A percentile compares a stretch with the other conserved stretches of the same genome.
Conservation (phyloP, 2,888 invertebrate species). For the Rhagium mordax region DNA sequence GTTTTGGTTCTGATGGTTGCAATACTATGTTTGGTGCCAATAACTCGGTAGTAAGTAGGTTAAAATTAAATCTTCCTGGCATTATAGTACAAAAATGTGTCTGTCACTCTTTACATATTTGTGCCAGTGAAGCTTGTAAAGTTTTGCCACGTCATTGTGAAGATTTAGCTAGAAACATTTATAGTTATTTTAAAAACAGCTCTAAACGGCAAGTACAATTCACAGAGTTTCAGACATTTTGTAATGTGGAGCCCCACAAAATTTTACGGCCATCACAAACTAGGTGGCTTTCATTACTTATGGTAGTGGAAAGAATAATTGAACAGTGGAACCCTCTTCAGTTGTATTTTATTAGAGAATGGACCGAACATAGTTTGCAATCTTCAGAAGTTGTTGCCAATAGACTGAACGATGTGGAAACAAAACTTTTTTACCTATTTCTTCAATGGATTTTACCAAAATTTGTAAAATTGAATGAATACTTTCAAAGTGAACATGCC, state of each 20-base stretch:
- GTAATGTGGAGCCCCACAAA: slow-evolving; percentile 22
- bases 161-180: slow-evolving; percentile 56
- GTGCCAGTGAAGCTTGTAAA: slow-evolving; percentile 52
- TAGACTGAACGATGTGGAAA: not conserved
- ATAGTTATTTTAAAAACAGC: slow-evolving; percentile 51
- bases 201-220: slow-evolving; percentile 38
- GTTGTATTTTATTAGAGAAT: not conserved
- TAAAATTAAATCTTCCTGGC: slow-evolving; percentile 35
- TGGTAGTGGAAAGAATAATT: not conserved
- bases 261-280: slow-evolving; percentile 38
- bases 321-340: slow-evolving; percentile 18
- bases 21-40: slow-evolving; percentile 36
- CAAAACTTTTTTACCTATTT: not conserved
- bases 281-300: slow-evolving; percentile 20
- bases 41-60: slow-evolving; percentile 40
- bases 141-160: slow-evolving; percentile 59
- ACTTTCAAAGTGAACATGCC: not conserved
- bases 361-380: not conserved
- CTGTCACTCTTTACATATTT: slow-evolving; percentile 30
- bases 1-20: slow-evolving; percentile 27
- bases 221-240: slow-evolving; percentile 32
- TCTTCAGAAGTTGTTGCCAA: not conserved
- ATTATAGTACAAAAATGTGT: slow-evolving; percentile 41
- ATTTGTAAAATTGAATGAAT: not conserved
- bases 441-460: slow-evolving; percentile 23